Conservation (phyloP, 2,797 vertebrate genomes). For the Eulemur albifrons region DNA sequence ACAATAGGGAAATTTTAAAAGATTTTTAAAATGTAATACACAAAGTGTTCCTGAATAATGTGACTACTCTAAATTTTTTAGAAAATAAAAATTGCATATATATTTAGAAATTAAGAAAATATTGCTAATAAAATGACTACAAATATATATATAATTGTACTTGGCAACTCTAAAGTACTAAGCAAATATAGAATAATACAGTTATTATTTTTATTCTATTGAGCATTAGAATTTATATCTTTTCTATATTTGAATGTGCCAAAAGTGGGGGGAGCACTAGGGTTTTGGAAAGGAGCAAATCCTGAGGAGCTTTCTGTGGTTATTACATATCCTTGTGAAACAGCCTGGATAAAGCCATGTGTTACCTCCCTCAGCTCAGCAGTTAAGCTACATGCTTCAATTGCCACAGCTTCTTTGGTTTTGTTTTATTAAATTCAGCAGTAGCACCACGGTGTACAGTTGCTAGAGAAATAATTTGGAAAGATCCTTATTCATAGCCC, state of each 20-base stretch:
- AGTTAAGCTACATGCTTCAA: constrained; percentile 5
- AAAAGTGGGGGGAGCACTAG: neutral
- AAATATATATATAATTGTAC: neutral
- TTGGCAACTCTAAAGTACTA: neutral
- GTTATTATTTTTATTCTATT: neutral
- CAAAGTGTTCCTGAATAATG: neutral
- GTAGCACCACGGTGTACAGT: constrained; percentile 27
- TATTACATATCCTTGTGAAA: neutral
- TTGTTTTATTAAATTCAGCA: constrained; percentile 56
- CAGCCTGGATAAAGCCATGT: neutral
- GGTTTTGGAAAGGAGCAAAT: neutral
- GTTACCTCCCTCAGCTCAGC: neutral
- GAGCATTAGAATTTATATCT: neutral
- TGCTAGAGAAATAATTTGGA: constrained; percentile 59
- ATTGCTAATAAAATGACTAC: neutral
- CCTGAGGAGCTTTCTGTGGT: neutral
- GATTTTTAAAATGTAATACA: neutral
- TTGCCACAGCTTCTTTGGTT: neutral
- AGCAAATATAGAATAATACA: neutral
- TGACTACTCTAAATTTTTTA: neutral
- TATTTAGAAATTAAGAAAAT: neutral
- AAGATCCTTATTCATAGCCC: constrained; percentile 26
- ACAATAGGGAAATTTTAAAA: neutral
- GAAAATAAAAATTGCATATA: neutral
- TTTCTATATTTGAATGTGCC: neutral